Evolutionary conservation across 2,888 invertebrate genomes (phyloP).

Genomic region (Dryococelus australis): DNA sequence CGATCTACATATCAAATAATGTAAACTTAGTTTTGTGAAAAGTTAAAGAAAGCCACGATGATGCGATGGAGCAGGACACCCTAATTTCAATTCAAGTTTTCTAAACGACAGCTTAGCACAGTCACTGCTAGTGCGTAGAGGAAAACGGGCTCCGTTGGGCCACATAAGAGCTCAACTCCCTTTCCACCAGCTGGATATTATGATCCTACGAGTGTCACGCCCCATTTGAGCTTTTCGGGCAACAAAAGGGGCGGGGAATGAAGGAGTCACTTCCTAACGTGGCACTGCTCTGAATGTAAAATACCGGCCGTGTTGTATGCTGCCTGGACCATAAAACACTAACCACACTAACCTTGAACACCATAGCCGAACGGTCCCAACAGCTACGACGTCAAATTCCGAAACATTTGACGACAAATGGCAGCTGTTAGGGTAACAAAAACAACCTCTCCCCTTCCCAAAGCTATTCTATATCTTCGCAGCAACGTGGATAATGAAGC

Average conservation of each 20-base stretch:
- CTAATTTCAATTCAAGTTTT: no score
- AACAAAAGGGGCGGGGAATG: background rate
- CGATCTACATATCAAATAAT: no score
- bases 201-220: background rate
- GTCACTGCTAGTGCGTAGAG: no score
- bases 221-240: background rate
- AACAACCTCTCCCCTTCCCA: background rate
- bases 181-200: no score
- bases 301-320: no score
- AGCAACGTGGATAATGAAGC: background rate
- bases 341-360: background rate
- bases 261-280: background rate
- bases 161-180: no score
- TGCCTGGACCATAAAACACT: background rate
- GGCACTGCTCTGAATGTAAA: no score
- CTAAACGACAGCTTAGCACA: no score
- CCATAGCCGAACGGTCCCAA: background rate
- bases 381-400: background rate
- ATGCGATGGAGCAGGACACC: no score
- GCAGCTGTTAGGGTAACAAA: background rate
- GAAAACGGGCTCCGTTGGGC: no score
- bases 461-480: background rate
- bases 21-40: no score
- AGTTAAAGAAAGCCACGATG: no score
- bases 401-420: constrained; percentile 1